Evolutionary conservation across 2,113 vertebrate species (phyloP), one percentile per base, ranked within the genome.

Genomic region (Onychorhynchus coronatus): DNA sequence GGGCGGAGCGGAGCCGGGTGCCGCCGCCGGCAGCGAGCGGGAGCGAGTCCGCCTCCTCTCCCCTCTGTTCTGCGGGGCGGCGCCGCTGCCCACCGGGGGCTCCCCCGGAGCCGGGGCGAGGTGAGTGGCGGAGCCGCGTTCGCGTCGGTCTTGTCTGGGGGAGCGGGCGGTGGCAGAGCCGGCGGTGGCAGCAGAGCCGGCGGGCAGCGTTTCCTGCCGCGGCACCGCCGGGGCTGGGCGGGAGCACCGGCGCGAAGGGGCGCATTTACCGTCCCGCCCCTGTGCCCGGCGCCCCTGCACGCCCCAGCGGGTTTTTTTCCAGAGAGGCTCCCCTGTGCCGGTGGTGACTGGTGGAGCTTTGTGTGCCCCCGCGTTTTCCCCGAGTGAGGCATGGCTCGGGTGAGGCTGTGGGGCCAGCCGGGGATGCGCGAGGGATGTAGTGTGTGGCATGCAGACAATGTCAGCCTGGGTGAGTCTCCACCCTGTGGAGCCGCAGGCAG

Each of bases 401-500:
- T 44, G 56, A 8, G 88, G 80, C 65, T 92, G 93, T 50, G 44
- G 1, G 78, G 55, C 4, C 2, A 41, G 82, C 14, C 42, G 74
- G 86, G 53, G 84, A 86, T 93, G 93, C 67, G 87, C 49, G 68
- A 65, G 92, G 93, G 89, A 78, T 87, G 86, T 52, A 52, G 89
- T 5, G 61, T 47, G 85, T 87, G 85, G 91, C 74, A 47, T 81
- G 3, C 92, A 91, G 84, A 95, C 91, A 88, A 94, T 97, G 96
- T 89, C 93, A 87, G 84, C 92, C 9, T 41, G 87, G 78, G 42
- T 7, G 84, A 92, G 94, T 83, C 96, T 66, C 92, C 97, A 84
- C 97, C 95, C 97, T 96, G 92, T 63, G 88, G 72, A 66, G 92
- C 95, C 84, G 85, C 91, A 47, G 89, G 90, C 93, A 3, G 39